Evolutionary conservation across 64 coral and sea anemone species (phyloP), one percentile per base, ranked within the genome.

Genomic region (Montipora sp.): DNA sequence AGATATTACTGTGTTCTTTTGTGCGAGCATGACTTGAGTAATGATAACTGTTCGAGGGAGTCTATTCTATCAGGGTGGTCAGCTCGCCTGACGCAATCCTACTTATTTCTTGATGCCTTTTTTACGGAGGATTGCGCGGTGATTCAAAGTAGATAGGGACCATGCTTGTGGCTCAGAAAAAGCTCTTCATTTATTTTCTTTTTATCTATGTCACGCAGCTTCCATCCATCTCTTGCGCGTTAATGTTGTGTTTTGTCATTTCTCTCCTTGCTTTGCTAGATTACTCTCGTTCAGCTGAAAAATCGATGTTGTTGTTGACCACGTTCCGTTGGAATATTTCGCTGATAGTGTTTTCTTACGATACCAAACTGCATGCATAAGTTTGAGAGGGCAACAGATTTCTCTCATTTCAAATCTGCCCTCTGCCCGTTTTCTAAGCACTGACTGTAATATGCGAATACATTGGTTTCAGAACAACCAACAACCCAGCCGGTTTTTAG

Each of bases 401-500:
- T 24, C 24, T 36, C 36, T 2, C 36, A 36, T 36, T 36, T 36
- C 36, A 36, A 36, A 36, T 36, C 36, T 10, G 14, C 27, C 48
- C 23, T 66, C 7, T 10, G 11, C 8, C 20, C 51, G 4, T 70
- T 75, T 7, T 7, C 15, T 27, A 87, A 73, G 51, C 67, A 80
- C 75, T 90, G 49, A 83, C 80, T 60, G 5, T 83, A 55, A 24
- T 75, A 18, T 83, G 13, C 80, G 9, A 70, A 69, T 79, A 48
- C 63, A 66, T 77, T 66, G 27, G 18, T 82, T 91, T 51, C 81
- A 92, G 80, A 82, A 82, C 19, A 59, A 82, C 61, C 55, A 36
- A 61, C 80, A n/a, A 47, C 5, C 58, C 80, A 14, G 55, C 58
- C 80, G 55, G 80, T 82, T 82, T 82, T 82, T 82, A 65, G 80